These are phyloP conservation scores for Diorhabda carinulata DNA, from an alignment of 1,140 invertebrate genomes.

Conservation along the genomic window DNA sequence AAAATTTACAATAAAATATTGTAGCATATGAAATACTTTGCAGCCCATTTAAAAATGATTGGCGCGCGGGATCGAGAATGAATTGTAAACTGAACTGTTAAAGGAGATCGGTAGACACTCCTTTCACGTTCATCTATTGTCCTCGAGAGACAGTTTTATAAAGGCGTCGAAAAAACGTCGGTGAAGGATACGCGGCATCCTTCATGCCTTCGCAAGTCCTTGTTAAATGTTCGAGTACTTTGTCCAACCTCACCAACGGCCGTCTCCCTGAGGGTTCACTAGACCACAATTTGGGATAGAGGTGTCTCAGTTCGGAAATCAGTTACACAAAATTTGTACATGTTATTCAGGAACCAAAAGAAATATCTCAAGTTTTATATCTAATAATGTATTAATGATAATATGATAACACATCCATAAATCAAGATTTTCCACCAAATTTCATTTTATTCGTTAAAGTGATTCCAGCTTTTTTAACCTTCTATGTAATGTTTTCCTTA, in stretches of 20 bases:
- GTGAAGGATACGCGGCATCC: constrained; percentile 1
- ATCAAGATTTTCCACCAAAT: no score
- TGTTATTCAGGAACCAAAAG: no score
- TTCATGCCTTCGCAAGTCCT: neutral
- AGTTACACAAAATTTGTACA: neutral
- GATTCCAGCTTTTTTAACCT: no score
- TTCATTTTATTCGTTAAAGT: no score
- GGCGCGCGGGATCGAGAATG: neutral
- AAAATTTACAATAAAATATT: no score
- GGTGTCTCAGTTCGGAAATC: neutral
- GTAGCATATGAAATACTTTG: no score
- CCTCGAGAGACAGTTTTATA: neutral
- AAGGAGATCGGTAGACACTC: neutral
- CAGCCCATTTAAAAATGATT: no score
- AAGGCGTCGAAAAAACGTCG: neutral
- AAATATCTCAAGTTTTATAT: no score
- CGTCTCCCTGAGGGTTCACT: neutral
- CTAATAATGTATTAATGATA: no score
- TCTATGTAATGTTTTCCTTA: no score
- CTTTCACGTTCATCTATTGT: neutral
- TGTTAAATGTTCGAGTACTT: constrained; percentile 2
- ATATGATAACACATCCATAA: no score
- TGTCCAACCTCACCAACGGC: neutral
- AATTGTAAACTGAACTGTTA: neutral
- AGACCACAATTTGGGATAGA: neutral